These are phyloP conservation scores for Lepidonotus clava DNA, from an alignment of 2,888 invertebrate genomes.

Conservation along the genomic window DNA sequence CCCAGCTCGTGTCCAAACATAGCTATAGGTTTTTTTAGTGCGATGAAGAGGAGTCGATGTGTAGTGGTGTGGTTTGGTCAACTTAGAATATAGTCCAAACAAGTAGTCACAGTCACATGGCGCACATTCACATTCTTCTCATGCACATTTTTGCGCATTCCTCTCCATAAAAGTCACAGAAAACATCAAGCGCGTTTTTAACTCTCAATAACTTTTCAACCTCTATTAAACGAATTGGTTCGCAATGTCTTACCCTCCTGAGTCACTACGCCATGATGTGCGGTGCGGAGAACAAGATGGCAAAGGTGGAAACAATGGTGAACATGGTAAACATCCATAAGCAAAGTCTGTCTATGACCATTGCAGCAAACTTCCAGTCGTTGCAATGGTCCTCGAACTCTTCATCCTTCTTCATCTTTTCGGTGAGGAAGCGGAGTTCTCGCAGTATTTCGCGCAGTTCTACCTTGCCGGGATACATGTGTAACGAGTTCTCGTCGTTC, in stretches of 20 bases:
- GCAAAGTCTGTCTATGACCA: slow-evolving; percentile 98
- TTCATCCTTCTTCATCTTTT: slow-evolving; percentile 96
- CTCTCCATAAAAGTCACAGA: no score
- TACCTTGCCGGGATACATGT: slow-evolving; percentile 77
- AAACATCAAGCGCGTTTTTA: no score
- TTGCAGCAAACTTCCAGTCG: slow-evolving; percentile 99
- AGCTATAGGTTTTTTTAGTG: no score
- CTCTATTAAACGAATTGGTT: no score
- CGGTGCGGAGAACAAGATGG: slow-evolving; percentile 77
- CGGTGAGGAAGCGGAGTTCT: slow-evolving; percentile 95
- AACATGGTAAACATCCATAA: slow-evolving; percentile 91
- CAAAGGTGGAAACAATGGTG: slow-evolving; percentile 88
- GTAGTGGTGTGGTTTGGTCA: no score
- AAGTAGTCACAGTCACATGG: no score
- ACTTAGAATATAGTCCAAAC: no score
- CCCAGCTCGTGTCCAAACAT: no score
- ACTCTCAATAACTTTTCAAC: no score
- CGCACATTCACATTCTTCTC: no score
- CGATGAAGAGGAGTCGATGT: no score
- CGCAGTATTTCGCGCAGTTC: slow-evolving; percentile 96
- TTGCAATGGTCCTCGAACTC: slow-evolving; percentile 95
- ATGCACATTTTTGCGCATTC: no score
- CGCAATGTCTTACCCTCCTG: neutral
- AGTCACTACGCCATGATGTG: slow-evolving; percentile 70
- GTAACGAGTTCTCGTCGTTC: slow-evolving; percentile 29